These are phyloP conservation scores for Papilio dardanus DNA, from an alignment of 1,140 invertebrate genomes.

Conservation along the genomic window DNA sequence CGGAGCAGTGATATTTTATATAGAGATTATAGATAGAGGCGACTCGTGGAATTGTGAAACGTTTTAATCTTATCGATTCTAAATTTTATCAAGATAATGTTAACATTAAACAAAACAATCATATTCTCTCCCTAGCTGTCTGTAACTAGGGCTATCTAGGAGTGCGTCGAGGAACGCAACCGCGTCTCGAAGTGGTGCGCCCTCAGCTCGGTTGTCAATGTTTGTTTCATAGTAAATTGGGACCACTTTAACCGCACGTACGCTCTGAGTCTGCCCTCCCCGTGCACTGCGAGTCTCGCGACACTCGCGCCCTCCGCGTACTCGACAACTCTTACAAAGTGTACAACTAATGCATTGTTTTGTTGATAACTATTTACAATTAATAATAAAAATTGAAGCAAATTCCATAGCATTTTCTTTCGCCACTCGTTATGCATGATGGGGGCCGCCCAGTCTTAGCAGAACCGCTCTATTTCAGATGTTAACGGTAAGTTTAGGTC, in stretches of 20 bases:
- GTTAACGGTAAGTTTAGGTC: constrained; percentile 81
- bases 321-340: constrained; percentile 49
- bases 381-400: constrained; percentile 73
- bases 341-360: constrained; percentile 53
- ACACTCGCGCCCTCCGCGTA: not conserved
- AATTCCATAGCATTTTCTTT: constrained; percentile 77
- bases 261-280: constrained; percentile 39
- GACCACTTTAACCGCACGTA: constrained; percentile 68
- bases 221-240: constrained; percentile 79
- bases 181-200: not conserved
- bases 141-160: constrained; percentile 57
- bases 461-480: constrained; percentile 80
- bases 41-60: constrained; percentile 61
- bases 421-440: constrained; percentile 65
- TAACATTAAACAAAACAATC: constrained; percentile 43
- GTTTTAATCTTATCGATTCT: constrained; percentile 47
- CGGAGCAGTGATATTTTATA: constrained; percentile 76
- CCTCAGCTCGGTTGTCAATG: not conserved
- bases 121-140: constrained; percentile 61
- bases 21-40: constrained; percentile 59
- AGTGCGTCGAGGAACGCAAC: not conserved
- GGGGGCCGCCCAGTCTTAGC: constrained; percentile 72
- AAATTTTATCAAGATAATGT: constrained; percentile 36
- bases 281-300: constrained; percentile 51
- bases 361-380: constrained; percentile 65